A percentile compares a stretch with the other conserved stretches of the same genome.
Conservation (phyloP, 2,113 vertebrate species). For the Rynchops niger region DNA sequence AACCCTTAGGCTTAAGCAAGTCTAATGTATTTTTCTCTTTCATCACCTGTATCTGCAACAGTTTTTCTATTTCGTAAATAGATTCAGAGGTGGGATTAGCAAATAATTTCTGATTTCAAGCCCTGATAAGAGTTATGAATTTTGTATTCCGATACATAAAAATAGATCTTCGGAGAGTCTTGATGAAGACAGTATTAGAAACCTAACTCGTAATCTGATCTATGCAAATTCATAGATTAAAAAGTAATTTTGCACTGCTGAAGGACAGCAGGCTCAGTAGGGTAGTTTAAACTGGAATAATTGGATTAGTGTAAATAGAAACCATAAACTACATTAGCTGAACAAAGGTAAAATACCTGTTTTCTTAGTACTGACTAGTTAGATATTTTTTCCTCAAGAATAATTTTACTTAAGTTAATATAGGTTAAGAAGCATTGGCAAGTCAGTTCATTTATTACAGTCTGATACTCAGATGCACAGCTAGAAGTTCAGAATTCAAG, state of each 20-base stretch:
- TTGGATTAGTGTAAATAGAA: conserved; percentile 34
- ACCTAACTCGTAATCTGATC: not conserved
- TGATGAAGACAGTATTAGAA: not conserved
- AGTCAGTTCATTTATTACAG: not conserved
- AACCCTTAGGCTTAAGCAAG: not conserved
- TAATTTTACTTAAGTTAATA: not conserved
- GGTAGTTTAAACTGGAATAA: not conserved
- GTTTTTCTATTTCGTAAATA: not conserved
- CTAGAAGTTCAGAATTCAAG: not conserved
- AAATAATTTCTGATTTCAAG: conserved; percentile 1
- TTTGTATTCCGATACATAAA: not conserved
- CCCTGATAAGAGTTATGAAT: not conserved
- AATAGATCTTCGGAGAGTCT: not conserved
- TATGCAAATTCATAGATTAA: conserved; percentile 5
- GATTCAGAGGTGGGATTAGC: not conserved
- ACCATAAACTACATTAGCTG: not conserved
- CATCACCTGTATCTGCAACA: not conserved
- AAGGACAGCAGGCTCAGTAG: not conserved
- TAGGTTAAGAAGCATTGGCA: not conserved
- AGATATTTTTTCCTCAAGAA: not conserved
- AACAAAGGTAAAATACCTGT: not conserved
- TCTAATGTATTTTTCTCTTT: not conserved
- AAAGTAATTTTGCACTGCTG: not conserved
- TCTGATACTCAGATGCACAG: not conserved
- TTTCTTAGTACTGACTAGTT: not conserved